These are phyloP conservation scores for Falco punctatus DNA, from an alignment of 2,113 vertebrate species.

Conservation along the genomic window DNA sequence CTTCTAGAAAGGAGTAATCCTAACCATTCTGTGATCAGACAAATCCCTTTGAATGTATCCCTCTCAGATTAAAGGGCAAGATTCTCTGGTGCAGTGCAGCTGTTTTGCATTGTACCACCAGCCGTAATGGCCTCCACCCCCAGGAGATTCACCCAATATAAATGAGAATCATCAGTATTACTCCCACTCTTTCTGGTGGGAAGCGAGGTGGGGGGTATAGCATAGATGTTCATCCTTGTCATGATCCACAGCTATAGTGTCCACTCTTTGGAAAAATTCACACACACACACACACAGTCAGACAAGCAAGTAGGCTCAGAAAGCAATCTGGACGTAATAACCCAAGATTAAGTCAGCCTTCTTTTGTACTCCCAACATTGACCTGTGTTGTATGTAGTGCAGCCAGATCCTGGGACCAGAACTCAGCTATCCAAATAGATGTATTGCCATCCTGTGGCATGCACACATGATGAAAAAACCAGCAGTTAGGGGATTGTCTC, in stretches of 20 bases:
- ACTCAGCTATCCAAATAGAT: not conserved
- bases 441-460: not conserved
- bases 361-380: not conserved
- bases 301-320: not conserved
- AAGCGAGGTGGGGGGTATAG: not conserved
- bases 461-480: not conserved
- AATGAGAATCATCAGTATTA: constrained; percentile 5
- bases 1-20: constrained; percentile 34
- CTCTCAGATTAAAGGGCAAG: constrained; percentile 55
- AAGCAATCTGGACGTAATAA: not conserved
- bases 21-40: constrained; percentile 25
- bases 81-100: not conserved
- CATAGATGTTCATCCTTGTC: not conserved
- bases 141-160: constrained; percentile 17
- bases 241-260: not conserved
- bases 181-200: constrained; percentile 6
- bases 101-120: constrained; percentile 29
- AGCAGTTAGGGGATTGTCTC: not conserved
- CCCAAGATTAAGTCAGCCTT: not conserved
- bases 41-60: constrained; percentile 38
- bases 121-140: constrained; percentile 11
- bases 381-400: not conserved
- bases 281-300: not conserved
- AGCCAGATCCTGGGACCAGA: not conserved
- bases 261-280: not conserved